A percentile compares a stretch with the other conserved stretches of the same genome.
These are phyloP conservation scores for Callosobruchus maculatus DNA, from an alignment of 2,888 invertebrate species.

Conservation along the genomic window DNA sequence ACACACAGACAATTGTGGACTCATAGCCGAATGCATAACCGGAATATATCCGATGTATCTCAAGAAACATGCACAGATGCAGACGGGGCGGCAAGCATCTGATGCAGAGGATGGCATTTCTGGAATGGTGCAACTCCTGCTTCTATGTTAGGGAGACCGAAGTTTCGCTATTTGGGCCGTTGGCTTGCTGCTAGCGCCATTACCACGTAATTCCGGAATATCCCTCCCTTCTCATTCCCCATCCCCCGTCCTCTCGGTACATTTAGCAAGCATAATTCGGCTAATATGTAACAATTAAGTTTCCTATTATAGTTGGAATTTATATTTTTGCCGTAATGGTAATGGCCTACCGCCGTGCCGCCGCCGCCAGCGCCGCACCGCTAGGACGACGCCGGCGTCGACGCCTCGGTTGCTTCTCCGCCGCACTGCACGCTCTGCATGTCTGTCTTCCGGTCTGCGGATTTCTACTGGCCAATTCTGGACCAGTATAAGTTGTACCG, in stretches of 20 bases:
- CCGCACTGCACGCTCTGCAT: too few species aligned
- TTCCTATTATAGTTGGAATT: background rate
- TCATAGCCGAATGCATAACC: background rate
- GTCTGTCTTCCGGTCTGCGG: too few species aligned
- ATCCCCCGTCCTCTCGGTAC: background rate
- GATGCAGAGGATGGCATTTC: background rate
- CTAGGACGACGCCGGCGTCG: too few species aligned
- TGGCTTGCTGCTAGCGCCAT: background rate
- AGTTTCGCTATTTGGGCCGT: background rate
- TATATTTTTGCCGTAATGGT: background rate
- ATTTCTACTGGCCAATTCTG: too few species aligned
- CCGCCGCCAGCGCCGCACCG: too few species aligned
- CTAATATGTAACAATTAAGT: background rate
- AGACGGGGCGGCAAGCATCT: background rate
- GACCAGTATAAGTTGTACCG: too few species aligned
- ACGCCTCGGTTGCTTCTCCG: too few species aligned
- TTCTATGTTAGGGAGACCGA: background rate
- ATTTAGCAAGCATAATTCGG: background rate
- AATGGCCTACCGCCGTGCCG: background rate
- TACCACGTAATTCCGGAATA: background rate
- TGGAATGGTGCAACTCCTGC: background rate
- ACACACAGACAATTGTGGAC: background rate
- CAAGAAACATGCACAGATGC: background rate
- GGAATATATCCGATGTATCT: background rate
- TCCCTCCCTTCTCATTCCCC: background rate